Evolutionary conservation across 2,888 invertebrate species (phyloP).

Genomic region (Eurytoma adleriae): DNA sequence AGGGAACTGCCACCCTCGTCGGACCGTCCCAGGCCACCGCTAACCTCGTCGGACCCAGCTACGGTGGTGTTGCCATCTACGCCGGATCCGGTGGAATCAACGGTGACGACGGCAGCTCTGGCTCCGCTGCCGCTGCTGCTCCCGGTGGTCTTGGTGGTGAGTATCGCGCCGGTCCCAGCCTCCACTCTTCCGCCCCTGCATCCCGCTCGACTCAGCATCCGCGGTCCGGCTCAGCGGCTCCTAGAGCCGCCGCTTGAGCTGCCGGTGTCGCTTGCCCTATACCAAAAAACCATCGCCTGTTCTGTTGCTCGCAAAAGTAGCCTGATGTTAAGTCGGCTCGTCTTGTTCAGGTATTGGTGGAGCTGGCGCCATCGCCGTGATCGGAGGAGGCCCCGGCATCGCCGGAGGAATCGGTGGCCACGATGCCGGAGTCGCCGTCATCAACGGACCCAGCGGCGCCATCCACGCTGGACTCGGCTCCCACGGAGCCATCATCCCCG

Average conservation of each 20-base stretch:
- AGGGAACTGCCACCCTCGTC: conserved; percentile 74
- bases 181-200: not conserved
- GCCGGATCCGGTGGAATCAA: conserved; percentile 74
- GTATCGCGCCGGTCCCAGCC: conserved; percentile 16
- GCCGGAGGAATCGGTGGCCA: conserved; percentile 74
- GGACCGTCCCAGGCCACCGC: conserved; percentile 74
- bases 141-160: conserved; percentile 67
- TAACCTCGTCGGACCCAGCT: conserved; percentile 75
- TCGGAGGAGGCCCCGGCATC: conserved; percentile 71
- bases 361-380: conserved; percentile 74
- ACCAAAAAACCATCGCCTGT: conserved; percentile 31
- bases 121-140: conserved; percentile 73
- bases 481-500: conserved; percentile 76
- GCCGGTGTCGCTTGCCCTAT: not conserved
- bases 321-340: conserved; percentile 53
- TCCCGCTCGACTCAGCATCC: not conserved
- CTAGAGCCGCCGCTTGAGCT: too few relatives aligned
- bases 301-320: conserved; percentile 50
- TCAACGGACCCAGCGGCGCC: conserved; percentile 75
- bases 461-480: conserved; percentile 76
- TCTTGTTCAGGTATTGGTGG: conserved; percentile 58
- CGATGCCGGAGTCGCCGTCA: conserved; percentile 75
- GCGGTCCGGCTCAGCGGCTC: too few relatives aligned
- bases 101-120: conserved; percentile 75
- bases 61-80: conserved; percentile 73